These are phyloP conservation scores for Pristionchus fissidentatus DNA, from an alignment of 2,888 invertebrate genomes.

Conservation along the genomic window DNA sequence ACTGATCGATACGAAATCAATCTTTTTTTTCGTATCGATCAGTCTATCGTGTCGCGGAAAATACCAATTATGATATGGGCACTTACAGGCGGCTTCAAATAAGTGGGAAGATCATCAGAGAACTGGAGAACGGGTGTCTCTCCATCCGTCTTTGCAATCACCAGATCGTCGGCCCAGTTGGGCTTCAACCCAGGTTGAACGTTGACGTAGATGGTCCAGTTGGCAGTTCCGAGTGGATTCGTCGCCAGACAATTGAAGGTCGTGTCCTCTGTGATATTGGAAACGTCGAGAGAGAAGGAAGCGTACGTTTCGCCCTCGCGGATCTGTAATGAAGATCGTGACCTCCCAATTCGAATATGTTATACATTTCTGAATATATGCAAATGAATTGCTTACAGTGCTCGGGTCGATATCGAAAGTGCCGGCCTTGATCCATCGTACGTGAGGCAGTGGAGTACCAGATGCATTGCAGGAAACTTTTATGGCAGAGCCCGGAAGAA, in stretches of 20 bases:
- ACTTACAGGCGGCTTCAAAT: constrained; percentile 52
- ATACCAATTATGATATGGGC: no score
- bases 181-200: constrained; percentile 57
- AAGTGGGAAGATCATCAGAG: constrained; percentile 68
- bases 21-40: neutral
- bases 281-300: constrained; percentile 69
- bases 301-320: constrained; percentile 65
- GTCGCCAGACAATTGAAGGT: constrained; percentile 73
- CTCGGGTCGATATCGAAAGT: constrained; percentile 73
- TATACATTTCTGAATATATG: neutral
- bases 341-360: neutral
- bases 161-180: constrained; percentile 70
- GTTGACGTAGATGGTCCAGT: constrained; percentile 73
- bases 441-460: constrained; percentile 71
- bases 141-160: constrained; percentile 68
- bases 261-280: constrained; percentile 74
- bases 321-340: constrained; percentile 54
- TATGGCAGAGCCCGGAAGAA: constrained; percentile 73
- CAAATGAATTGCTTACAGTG: constrained; percentile 53
- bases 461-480: constrained; percentile 72
- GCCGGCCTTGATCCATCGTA: constrained; percentile 74
- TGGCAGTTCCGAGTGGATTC: constrained; percentile 73
- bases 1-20: neutral
- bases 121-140: constrained; percentile 69
- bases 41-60: neutral